Evolutionary conservation across 2,888 invertebrate species (phyloP).

Genomic region (Mamestra brassicae): DNA sequence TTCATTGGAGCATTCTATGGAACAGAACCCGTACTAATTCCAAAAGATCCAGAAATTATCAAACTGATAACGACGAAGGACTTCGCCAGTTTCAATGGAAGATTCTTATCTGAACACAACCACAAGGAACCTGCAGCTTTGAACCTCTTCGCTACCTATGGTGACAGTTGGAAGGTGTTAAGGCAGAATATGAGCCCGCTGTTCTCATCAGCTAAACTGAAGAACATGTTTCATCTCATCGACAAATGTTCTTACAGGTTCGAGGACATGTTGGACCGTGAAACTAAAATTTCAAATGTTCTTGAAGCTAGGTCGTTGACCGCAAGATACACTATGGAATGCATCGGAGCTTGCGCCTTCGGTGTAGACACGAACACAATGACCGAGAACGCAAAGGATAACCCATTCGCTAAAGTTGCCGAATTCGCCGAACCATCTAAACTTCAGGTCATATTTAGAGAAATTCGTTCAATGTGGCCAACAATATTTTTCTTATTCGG

Average conservation of each 20-base stretch:
- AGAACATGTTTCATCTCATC: constrained; percentile 67
- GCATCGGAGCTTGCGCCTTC: constrained; percentile 56
- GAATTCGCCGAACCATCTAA: neutral
- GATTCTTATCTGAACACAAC: constrained; percentile 66
- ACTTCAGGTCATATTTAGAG: neutral
- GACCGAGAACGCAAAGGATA: constrained; percentile 27
- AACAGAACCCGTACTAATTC: constrained; percentile 73
- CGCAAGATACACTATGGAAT: constrained; percentile 61
- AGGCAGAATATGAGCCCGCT: constrained; percentile 67
- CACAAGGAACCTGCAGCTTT: constrained; percentile 52
- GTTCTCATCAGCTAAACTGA: constrained; percentile 67
- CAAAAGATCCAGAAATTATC: constrained; percentile 73
- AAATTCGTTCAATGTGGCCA: constrained; percentile 44
- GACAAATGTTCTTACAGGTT: constrained; percentile 54
- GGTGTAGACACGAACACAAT: constrained; percentile 53
- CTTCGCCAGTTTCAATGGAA: constrained; percentile 72
- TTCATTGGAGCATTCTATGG: constrained; percentile 73
- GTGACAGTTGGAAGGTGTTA: constrained; percentile 64
- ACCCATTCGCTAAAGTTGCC: constrained; percentile 30
- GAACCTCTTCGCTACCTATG: constrained; percentile 58
- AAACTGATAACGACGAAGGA: constrained; percentile 74
- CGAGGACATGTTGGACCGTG: constrained; percentile 55
- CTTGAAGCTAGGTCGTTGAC: constrained; percentile 45
- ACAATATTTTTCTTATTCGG: constrained; percentile 46
- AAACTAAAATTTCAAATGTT: constrained; percentile 37